Conservation (phyloP, 1,140 invertebrate genomes). For the Luehdorfia chinensis region DNA sequence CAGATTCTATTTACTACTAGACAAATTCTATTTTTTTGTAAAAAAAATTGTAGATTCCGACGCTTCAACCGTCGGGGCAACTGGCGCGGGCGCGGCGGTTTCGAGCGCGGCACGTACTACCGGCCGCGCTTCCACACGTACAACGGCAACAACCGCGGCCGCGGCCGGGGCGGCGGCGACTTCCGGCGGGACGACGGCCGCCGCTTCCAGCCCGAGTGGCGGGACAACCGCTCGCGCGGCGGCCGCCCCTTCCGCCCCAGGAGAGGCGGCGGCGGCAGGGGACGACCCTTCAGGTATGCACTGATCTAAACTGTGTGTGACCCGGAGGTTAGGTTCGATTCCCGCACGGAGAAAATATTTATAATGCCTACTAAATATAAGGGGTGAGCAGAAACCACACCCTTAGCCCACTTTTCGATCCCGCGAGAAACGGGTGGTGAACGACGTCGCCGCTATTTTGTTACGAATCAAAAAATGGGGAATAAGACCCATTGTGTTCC, state of each 20-base stretch:
- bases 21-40: no score
- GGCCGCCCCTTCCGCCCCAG: slow-evolving; percentile 60
- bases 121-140: slow-evolving; percentile 83
- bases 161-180: slow-evolving; percentile 76
- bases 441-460: no score
- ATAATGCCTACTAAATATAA: no score
- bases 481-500: no score
- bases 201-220: slow-evolving; percentile 63
- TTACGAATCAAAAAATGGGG: no score
- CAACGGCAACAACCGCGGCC: slow-evolving; percentile 76
- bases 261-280: slow-evolving; percentile 58
- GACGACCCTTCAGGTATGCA: slow-evolving; percentile 66
- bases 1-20: no score
- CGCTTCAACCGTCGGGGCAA: slow-evolving; percentile 69
- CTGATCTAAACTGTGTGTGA: no score
- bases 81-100: slow-evolving; percentile 78
- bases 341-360: no score
- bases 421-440: no score
- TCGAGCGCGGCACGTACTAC: slow-evolving; percentile 86
- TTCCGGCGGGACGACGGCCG: slow-evolving; percentile 78
- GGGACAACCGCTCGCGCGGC: slow-evolving; percentile 62
- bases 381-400: no score
- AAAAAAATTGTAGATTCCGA: slow-evolving; percentile 42
- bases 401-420: no score
- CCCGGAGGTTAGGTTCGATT: no score